Conservation (phyloP, 1,140 invertebrate genomes). For the Listronotus oregonensis region DNA sequence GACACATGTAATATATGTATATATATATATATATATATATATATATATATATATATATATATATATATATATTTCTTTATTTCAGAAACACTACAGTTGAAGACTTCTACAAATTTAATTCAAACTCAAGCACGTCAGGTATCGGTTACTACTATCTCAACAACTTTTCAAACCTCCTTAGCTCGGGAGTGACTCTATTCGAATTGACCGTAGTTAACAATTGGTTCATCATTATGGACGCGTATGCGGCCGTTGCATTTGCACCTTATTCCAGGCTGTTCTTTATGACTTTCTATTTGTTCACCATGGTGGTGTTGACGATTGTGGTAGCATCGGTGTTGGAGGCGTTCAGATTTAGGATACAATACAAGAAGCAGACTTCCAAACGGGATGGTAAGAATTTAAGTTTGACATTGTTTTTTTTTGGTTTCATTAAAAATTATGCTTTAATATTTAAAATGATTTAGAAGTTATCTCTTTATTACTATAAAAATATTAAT, state of each 20-base stretch:
- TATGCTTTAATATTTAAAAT: too few species aligned
- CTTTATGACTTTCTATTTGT: slow-evolving; percentile 89
- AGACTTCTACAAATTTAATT: slow-evolving; percentile 78
- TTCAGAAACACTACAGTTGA: slow-evolving; percentile 82
- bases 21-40: too few species aligned
- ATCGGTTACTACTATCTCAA: slow-evolving; percentile 88
- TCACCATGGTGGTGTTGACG: slow-evolving; percentile 90
- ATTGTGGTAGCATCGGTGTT: slow-evolving; percentile 90
- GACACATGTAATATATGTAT: too few species aligned
- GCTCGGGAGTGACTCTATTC: slow-evolving; percentile 82
- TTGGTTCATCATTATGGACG: slow-evolving; percentile 92
- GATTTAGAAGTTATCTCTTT: too few species aligned
- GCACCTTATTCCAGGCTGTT: slow-evolving; percentile 73
- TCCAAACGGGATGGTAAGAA: slow-evolving; percentile 78
- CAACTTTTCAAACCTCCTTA: slow-evolving; percentile 79
- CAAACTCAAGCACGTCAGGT: slow-evolving; percentile 63
- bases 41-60: too few species aligned
- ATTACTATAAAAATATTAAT: too few species aligned
- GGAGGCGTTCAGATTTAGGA: slow-evolving; percentile 88
- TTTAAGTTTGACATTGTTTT: not conserved
- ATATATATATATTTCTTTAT: slow-evolving; percentile 37
- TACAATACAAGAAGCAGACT: slow-evolving; percentile 83
- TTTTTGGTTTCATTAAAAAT: too few species aligned
- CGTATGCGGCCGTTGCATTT: slow-evolving; percentile 71
- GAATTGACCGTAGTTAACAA: slow-evolving; percentile 91